Evolutionary conservation across 2,797 vertebrate species (phyloP), one percentile per base, ranked within the genome.

Genomic region (Chloroceryle amazona): DNA sequence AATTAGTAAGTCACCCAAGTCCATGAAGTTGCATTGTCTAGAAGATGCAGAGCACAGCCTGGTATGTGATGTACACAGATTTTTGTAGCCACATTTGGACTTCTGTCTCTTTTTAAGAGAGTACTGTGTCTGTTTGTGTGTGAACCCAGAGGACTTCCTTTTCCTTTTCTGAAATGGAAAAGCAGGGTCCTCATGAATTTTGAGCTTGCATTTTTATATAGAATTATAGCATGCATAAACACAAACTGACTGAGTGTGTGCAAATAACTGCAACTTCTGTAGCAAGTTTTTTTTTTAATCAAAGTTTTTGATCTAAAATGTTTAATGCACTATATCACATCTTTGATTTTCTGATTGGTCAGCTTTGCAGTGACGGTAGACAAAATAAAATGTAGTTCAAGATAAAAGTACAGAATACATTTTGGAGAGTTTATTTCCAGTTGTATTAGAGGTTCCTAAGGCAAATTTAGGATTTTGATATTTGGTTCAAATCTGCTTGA

Each of bases 91-190:
- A 35, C 1, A 1, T 58, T 61, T 46, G 46, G 37, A 70, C 5
- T 68, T 92, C 8, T 25, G 23, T 61, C 26, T 86, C n/a, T 29
- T 82, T 82, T 46, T 46, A 65, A 51, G 66, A 83, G 31, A 75
- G 21, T 16, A 55, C 11, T 0, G 0, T 11, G 25, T 33, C 35
- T 61, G 39, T 63, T 31, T 75, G 39, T 33, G 17, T 65, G 55
- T 42, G 73, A 92, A 66, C 6, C 6, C 55, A 76, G 42, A 75
- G 18, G 35, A 84, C 62, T 86, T 61, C 15, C 23, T 26, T 70
- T 65, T 22, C 33, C 33, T 76, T 71, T 61, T 70, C 44, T 5
- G 0, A 65, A 75, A 81, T 14, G 41, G 54, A 61, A 93, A 65
- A 8, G 3, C 11, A 37, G 81, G 35, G 20, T 66, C 22, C 35